Base-by-base conservation (phyloP, 2,888 invertebrate species). In the Zaprionus bogoriensis region DNA sequence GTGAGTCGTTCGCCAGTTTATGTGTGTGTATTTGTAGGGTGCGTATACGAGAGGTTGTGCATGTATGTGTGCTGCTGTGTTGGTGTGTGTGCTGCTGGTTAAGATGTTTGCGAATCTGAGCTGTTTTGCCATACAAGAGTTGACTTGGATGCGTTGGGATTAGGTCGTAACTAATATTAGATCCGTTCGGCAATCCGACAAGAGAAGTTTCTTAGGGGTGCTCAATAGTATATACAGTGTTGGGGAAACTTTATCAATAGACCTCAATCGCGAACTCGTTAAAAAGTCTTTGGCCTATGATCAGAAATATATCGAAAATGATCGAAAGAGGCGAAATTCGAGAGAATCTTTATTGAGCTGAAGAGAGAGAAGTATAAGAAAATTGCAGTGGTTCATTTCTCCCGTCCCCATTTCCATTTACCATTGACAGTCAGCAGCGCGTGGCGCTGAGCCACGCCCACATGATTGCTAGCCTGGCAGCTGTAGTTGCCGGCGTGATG, bases 401-500 rank as follows among this genome's bases (percentile, higher is more conserved):
- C n/a, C n/a, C n/a, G n/a, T n/a, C n/a, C n/a, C n/a, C n/a, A n/a
- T n/a, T n/a, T n/a, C 55, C 53, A 61, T 65, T 82, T 92, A 94
- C 94, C 94, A 90, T 93, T 93, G 48, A 94, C 93, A 85, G 92
- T 91, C 52, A 94, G 91, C 64, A 87, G 87, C 51, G 93, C 92
- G 61, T 92, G 92, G 83, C 92, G 91, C 67, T 91, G 90, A 64
- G 92, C 90, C 73, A 91, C 89, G 79, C 93, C 94, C 68, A 93
- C 93, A 70, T 90, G 90, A 91, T 94, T 94, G 78, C 90, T 90
- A 67, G 92, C 93, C 75, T 90, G 89, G 87, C 94, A 94, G 68
- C 92, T 91, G 88, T 94, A 94, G 73, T 91, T 92, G 74, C 94
- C 94, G 60, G 92, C 91, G 87, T 95, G 95, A 65, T 92, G 92